Evolutionary conservation across 2,888 invertebrate genomes (phyloP).

Genomic region (Oscheius sp.): DNA sequence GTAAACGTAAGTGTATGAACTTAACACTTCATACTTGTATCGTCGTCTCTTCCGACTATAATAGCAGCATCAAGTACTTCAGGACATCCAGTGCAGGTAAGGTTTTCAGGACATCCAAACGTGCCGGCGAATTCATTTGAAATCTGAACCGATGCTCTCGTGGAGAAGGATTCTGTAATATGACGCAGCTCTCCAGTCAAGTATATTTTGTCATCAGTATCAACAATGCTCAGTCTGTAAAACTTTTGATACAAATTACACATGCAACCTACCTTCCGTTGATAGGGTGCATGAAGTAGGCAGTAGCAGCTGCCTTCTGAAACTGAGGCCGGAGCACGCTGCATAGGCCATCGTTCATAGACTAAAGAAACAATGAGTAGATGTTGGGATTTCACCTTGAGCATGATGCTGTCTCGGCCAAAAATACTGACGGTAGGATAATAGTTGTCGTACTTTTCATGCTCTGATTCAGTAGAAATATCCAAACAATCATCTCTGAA

Average conservation of each 20-base stretch:
- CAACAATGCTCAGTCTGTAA: conserved; percentile 52
- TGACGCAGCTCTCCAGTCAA: conserved; percentile 57
- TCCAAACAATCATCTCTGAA: conserved; percentile 61
- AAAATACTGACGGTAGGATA: conserved; percentile 61
- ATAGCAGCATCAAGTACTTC: conserved; percentile 57
- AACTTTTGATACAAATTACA: background rate
- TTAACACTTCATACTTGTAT: conserved; percentile 21
- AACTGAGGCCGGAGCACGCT: conserved; percentile 59
- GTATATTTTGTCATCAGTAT: conserved; percentile 57
- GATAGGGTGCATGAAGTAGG: conserved; percentile 54
- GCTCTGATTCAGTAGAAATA: conserved; percentile 57
- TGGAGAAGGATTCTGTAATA: conserved; percentile 51
- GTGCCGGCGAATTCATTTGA: conserved; percentile 47
- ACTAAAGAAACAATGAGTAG: conserved; percentile 38
- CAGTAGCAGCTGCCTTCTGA: conserved; percentile 51
- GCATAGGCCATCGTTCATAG: conserved; percentile 49
- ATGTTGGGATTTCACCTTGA: conserved; percentile 41
- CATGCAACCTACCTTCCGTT: conserved; percentile 45
- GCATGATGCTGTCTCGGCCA: conserved; percentile 59
- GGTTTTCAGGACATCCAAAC: conserved; percentile 46
- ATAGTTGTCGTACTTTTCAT: conserved; percentile 49
- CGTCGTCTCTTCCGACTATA: conserved; percentile 57
- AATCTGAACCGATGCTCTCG: conserved; percentile 54
- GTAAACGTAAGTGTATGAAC: background rate
- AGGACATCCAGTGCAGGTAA: conserved; percentile 48